These are phyloP conservation scores for Dallia pectoralis DNA, from an alignment of 2,797 vertebrate species.

Conservation along the genomic window DNA sequence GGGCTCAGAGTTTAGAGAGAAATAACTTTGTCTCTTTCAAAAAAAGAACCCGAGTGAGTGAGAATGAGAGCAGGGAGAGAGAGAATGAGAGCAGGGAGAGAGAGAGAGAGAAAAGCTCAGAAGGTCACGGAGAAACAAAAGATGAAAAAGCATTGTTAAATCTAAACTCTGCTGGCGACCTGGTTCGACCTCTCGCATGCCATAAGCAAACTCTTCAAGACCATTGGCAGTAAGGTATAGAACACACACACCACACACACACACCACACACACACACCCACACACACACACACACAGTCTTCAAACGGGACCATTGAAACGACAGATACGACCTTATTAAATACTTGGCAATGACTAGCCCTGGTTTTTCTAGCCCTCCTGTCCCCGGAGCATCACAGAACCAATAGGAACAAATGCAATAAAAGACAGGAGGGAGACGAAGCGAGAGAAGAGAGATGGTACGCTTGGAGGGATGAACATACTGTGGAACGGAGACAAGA, in stretches of 20 bases:
- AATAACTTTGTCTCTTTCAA: slow-evolving; percentile 39
- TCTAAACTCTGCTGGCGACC: slow-evolving; percentile 34
- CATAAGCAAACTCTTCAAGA: background rate
- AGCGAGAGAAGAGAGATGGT: slow-evolving; percentile 46
- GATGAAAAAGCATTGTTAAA: slow-evolving; percentile 6
- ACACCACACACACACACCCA: slow-evolving; percentile 2
- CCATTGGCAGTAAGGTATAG: background rate
- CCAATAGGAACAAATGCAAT: slow-evolving; percentile 10
- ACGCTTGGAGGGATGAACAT: slow-evolving; percentile 13
- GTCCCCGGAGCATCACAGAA: slow-evolving; percentile 12
- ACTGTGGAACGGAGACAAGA: slow-evolving; percentile 47
- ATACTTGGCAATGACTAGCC: slow-evolving; percentile 40
- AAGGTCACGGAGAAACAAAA: slow-evolving; percentile 1
- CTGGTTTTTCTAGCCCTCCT: slow-evolving; percentile 25
- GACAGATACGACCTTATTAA: slow-evolving; percentile 55
- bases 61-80: background rate
- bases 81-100: background rate
- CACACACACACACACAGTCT: slow-evolving; percentile 22
- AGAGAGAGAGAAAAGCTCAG: slow-evolving; percentile 7
- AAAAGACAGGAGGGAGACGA: slow-evolving; percentile 53
- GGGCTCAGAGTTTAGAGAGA: slow-evolving; percentile 31
- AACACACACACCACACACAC: slow-evolving; percentile 3
- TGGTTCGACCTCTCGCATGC: slow-evolving; percentile 33
- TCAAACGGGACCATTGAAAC: slow-evolving; percentile 41
- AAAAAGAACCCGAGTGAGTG: background rate